Evolutionary conservation across 2,888 invertebrate species (phyloP).

Genomic region (Zootermopsis nevadensis): DNA sequence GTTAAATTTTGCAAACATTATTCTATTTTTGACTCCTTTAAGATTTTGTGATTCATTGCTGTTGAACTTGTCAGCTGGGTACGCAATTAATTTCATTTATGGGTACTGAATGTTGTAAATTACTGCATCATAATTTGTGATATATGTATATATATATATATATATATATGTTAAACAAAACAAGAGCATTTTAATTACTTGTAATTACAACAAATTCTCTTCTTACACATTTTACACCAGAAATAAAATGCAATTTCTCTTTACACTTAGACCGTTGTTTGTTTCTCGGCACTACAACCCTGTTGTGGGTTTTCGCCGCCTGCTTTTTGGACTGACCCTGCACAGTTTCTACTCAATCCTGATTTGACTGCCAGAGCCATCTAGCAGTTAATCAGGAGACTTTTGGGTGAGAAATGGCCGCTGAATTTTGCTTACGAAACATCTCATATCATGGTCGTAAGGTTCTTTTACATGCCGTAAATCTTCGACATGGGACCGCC

Average conservation of each 20-base stretch:
- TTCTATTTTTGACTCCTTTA: background rate
- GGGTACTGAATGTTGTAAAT: background rate
- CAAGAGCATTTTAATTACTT: background rate
- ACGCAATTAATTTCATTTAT: background rate
- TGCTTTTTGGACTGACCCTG: no score
- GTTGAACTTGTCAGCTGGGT: background rate
- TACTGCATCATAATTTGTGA: background rate
- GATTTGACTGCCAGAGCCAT: no score
- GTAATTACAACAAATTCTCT: background rate
- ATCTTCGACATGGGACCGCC: no score
- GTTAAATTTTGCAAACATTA: background rate
- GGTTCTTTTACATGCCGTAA: no score
- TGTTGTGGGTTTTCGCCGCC: no score
- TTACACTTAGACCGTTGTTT: background rate
- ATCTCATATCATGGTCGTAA: no score
- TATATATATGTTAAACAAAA: background rate
- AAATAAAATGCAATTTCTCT: background rate
- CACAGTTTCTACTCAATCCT: no score
- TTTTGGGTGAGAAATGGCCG: no score
- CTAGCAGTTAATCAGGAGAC: no score
- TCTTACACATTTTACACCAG: background rate
- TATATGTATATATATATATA: no score
- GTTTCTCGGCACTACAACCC: no score
- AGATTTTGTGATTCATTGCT: background rate
- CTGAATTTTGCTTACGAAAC: no score